phyloP scores from a whole-genome alignment of 2,797 vertebrate species.

The Synanceia verrucosa region DNA sequence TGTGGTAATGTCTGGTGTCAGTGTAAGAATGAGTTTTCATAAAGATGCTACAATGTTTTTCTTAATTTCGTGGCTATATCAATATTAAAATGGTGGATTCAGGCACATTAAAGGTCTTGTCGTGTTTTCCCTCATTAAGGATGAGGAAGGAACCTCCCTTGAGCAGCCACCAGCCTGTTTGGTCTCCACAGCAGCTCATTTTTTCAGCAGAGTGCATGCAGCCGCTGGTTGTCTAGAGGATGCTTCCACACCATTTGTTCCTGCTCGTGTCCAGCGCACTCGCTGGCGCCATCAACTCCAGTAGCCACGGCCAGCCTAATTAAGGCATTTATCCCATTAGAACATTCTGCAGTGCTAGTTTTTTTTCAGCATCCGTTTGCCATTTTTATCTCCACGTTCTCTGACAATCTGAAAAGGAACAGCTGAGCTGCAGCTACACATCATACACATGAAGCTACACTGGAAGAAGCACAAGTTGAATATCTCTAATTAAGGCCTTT shows the following conservation, averaged over 20 bases:
- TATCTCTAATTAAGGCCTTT: constrained; percentile 67
- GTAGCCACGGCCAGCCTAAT: constrained; percentile 40
- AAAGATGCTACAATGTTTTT: no score
- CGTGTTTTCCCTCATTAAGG: background rate
- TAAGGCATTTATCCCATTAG: constrained; percentile 62
- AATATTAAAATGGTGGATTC: no score
- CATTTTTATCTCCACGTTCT: constrained; percentile 4
- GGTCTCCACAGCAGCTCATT: constrained; percentile 52
- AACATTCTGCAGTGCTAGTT: constrained; percentile 34
- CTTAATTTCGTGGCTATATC: no score
- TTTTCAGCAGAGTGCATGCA: constrained; percentile 45
- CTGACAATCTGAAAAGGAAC: constrained; percentile 21
- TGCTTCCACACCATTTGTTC: constrained; percentile 53
- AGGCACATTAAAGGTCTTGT: no score
- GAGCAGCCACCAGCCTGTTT: constrained; percentile 50
- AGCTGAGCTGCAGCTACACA: background rate
- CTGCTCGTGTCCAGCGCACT: constrained; percentile 19
- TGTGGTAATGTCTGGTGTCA: no score
- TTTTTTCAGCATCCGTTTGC: constrained; percentile 25
- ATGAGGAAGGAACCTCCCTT: constrained; percentile 42
- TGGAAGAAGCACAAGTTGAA: constrained; percentile 44
- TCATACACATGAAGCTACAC: background rate
- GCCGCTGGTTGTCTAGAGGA: constrained; percentile 15
- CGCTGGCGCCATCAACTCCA: constrained; percentile 22
- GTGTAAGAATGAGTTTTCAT: no score